phyloP scores from a whole-genome alignment of 2,797 vertebrate genomes.

The Rhincodon typus region DNA sequence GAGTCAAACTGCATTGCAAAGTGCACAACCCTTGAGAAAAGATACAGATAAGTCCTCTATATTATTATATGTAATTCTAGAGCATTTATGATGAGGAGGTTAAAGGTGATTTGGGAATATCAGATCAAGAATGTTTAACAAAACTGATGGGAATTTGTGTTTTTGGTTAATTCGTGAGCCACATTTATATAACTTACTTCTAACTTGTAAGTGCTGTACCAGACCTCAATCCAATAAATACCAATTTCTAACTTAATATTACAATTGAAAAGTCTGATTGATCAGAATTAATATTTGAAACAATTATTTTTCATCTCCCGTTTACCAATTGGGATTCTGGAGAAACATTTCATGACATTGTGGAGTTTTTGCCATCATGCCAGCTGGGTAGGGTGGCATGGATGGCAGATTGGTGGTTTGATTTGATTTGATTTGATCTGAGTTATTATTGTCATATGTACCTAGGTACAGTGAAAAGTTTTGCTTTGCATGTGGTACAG shows the following conservation, averaged over 20 bases:
- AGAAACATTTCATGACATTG: background rate
- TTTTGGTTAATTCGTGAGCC: background rate
- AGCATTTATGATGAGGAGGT: background rate
- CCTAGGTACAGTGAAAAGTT: too few relatives aligned
- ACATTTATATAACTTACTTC: background rate
- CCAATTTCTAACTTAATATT: background rate
- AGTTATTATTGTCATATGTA: too few relatives aligned
- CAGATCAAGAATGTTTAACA: background rate
- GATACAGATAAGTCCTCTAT: background rate
- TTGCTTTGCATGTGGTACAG: too few relatives aligned
- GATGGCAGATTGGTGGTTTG: too few relatives aligned
- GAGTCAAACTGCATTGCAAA: background rate
- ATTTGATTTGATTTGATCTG: too few relatives aligned
- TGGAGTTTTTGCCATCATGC: background rate
- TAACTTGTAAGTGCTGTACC: background rate
- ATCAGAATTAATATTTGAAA: background rate
- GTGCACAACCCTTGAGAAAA: background rate
- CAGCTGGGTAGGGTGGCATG: background rate
- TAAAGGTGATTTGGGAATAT: background rate
- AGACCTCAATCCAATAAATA: background rate
- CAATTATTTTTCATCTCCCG: background rate
- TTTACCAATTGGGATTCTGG: background rate
- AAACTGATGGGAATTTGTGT: background rate
- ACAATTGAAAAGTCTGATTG: background rate
- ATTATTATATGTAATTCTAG: background rate